A percentile compares a stretch with the other conserved stretches of the same genome.
phyloP scores from a whole-genome alignment of 1,140 invertebrate species.

The Aphaenogaster rudis region DNA sequence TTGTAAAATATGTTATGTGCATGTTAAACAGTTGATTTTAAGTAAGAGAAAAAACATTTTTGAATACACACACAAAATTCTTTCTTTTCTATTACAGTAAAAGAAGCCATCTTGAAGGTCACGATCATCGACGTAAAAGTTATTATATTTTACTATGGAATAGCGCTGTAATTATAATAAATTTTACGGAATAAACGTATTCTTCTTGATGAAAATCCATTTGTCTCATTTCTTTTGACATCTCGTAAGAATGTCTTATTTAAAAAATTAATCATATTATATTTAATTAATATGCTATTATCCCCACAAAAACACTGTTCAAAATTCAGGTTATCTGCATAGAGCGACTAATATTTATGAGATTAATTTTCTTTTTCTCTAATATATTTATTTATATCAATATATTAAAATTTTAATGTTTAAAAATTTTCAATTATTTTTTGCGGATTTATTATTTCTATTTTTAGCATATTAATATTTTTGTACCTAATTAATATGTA shows the following conservation, averaged over 20 bases:
- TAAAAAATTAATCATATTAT: background rate
- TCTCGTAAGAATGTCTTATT: background rate
- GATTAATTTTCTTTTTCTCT: background rate
- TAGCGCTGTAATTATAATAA: constrained; percentile 79
- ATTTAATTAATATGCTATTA: background rate
- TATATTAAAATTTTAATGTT: background rate
- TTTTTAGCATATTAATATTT: background rate
- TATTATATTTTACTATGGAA: constrained; percentile 79
- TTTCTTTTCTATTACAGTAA: constrained; percentile 83
- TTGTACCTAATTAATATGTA: background rate
- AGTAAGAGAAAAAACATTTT: constrained; percentile 54
- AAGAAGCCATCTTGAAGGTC: constrained; percentile 76
- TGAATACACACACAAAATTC: constrained; percentile 57
- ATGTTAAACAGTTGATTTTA: constrained; percentile 51
- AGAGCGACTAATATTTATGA: background rate
- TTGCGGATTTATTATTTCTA: background rate
- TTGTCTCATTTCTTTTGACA: constrained; percentile 30
- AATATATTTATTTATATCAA: background rate
- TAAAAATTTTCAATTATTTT: background rate
- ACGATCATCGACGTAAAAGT: constrained; percentile 76
- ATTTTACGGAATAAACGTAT: constrained; percentile 79
- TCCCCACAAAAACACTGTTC: background rate
- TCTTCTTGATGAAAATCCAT: constrained; percentile 63
- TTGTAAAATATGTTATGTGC: constrained; percentile 47
- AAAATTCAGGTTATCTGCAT: background rate